Percentiles rank a stretch among this genome's conserved stretches.
Conservation (phyloP, 2,797 vertebrate genomes). For the Perodicticus potto region DNA sequence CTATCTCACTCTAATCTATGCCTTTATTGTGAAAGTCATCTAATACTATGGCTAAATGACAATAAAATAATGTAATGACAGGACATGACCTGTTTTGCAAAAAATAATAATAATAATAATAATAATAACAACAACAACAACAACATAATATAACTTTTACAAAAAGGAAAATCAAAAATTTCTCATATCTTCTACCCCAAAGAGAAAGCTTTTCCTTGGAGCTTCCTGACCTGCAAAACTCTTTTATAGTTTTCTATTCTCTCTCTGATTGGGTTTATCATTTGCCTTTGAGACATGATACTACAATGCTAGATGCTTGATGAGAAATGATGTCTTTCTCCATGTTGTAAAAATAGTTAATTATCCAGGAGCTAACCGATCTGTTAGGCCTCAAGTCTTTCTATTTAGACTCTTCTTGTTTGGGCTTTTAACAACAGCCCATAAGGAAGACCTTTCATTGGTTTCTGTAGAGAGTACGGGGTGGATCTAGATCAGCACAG, state of each 20-base stretch:
- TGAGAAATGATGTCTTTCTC: not conserved
- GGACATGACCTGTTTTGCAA: not conserved
- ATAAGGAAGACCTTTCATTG: conserved; percentile 64
- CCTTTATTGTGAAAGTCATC: conserved; percentile 22
- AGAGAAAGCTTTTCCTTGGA: not conserved
- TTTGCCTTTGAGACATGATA: not conserved
- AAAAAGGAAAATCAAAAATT: conserved; percentile 19
- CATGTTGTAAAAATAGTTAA: conserved; percentile 67
- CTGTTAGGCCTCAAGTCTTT: conserved; percentile 40
- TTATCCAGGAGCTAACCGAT: conserved; percentile 10
- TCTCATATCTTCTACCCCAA: not conserved
- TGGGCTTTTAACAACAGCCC: conserved; percentile 20
- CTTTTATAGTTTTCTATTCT: not conserved
- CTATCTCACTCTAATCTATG: conserved; percentile 14
- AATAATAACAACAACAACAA: too few relatives aligned
- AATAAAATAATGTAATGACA: not conserved
- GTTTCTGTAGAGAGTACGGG: not conserved
- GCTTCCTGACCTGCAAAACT: not conserved
- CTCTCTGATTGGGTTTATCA: conserved; percentile 27
- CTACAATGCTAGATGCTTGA: conserved; percentile 65
- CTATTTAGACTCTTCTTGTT: conserved; percentile 39
- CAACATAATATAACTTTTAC: not conserved
- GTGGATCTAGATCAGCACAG: not conserved
- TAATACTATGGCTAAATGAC: conserved; percentile 14
- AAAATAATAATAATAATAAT: too few relatives aligned